phyloP scores from a whole-genome alignment of 2,113 vertebrate genomes.

The Petroica traversi region DNA sequence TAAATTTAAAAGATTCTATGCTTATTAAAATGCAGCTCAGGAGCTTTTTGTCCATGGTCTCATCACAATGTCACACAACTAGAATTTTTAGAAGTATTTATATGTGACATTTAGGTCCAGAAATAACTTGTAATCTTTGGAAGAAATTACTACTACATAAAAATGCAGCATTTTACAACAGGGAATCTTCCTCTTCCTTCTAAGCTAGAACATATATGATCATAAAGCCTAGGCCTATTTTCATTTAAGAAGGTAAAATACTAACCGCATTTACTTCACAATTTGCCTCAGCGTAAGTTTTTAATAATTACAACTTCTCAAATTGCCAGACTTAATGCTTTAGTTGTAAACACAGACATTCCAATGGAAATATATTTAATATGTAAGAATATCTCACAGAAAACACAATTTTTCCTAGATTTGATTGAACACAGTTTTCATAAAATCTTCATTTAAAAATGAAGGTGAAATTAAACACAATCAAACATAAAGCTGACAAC shows the following conservation, averaged over 20 bases:
- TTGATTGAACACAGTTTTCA: background rate
- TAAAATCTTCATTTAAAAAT: background rate
- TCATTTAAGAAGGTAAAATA: conserved; percentile 41
- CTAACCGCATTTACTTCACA: background rate
- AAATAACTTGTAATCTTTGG: conserved; percentile 70
- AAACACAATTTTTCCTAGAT: background rate
- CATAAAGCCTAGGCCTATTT: conserved; percentile 36
- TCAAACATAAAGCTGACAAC: background rate
- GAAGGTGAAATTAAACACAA: background rate
- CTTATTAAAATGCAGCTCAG: conserved; percentile 72
- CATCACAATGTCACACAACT: conserved; percentile 64
- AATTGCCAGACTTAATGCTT: background rate
- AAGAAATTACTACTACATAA: conserved; percentile 63
- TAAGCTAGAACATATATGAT: background rate
- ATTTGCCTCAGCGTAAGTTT: background rate
- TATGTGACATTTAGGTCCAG: conserved; percentile 55
- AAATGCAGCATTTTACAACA: conserved; percentile 37
- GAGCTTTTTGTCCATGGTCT: conserved; percentile 59
- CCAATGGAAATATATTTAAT: background rate
- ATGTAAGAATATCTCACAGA: background rate
- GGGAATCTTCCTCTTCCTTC: conserved; percentile 8
- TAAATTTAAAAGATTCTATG: conserved; percentile 72
- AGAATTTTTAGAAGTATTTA: conserved; percentile 62
- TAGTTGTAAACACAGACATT: background rate
- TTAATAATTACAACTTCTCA: background rate